Evolutionary conservation across 2,888 invertebrate genomes (phyloP), one percentile per base, ranked within the genome.

Genomic region (Plagodis dolabraria): DNA sequence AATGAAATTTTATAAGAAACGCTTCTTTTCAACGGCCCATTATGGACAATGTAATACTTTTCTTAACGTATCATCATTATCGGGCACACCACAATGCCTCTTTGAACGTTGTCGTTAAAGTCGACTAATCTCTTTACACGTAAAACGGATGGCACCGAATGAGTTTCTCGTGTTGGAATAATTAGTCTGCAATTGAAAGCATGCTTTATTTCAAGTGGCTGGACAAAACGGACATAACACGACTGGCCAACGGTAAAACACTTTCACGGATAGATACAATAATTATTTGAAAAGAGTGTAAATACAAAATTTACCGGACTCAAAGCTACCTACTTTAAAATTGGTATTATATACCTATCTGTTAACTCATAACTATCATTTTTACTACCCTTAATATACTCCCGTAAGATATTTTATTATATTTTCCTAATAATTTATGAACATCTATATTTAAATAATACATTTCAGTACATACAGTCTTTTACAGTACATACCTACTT

Each of bases 131-230:
- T 91, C 85, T 89, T 87, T 85, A 90, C 89, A 89, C 83, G 86
- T 86, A 88, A 89, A 89, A 89, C 85, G 83, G 82, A 83, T 85
- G 84, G 77, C 78, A 73, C 85, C 86, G 87, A 90, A 92, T 89
- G 90, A 86, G 88, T 87, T 90, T 88, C 89, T 92, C 92, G 89
- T 92, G 92, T 91, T 83, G 82, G 88, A 87, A 92, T 92, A 92
- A 92, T 92, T 92, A 92, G 89, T 91, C 82, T 89, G 86, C 90
- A 91, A 92, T 92, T 92, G 90, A 91, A 91, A 88, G 90, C 88
- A 86, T 86, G 89, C 89, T 87, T 92, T 91, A 92, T 91, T 92
- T 90, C 86, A 87, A 86, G 84, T 82, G 82, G 79, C 84, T 77
- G 85, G 85, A 88, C 89, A 83, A 83, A 86, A 87, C 82, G 89